Conservation (phyloP, 1,140 invertebrate species). For the Drosophila nebulosa region DNA sequence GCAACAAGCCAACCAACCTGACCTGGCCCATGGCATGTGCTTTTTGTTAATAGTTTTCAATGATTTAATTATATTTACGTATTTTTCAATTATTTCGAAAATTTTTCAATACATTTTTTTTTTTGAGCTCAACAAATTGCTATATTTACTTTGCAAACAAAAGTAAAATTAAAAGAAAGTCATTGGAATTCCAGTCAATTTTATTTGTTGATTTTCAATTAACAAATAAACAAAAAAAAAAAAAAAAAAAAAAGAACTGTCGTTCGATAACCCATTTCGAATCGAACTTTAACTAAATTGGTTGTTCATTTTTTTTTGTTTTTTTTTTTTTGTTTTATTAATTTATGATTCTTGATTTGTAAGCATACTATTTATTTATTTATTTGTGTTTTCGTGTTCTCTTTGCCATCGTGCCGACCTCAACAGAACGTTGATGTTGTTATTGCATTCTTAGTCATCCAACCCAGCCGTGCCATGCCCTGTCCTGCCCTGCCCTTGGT, state of each 20-base stretch:
- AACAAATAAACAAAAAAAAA: too few relatives aligned
- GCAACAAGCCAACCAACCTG: slow-evolving; percentile 3
- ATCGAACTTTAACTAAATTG: neutral
- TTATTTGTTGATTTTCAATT: too few relatives aligned
- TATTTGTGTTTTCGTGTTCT: slow-evolving; percentile 12
- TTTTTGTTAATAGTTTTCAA: slow-evolving; percentile 22
- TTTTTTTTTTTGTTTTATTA: slow-evolving; percentile 33
- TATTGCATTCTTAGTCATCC: neutral
- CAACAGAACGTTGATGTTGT: neutral
- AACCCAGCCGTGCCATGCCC: neutral
- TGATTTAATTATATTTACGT: slow-evolving; percentile 34
- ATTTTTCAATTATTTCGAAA: neutral
- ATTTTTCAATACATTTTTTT: too few relatives aligned
- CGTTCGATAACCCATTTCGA: neutral
- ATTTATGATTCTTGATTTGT: slow-evolving; percentile 59
- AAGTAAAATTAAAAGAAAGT: too few relatives aligned
- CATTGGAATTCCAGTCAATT: too few relatives aligned
- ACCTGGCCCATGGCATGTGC: neutral
- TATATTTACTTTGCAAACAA: too few relatives aligned
- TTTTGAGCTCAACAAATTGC: too few relatives aligned
- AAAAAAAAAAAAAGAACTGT: neutral
- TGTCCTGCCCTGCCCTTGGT: slow-evolving; percentile 31
- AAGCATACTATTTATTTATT: neutral
- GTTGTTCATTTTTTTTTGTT: neutral
- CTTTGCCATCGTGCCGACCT: slow-evolving; percentile 33